Conservation (phyloP, 2,888 invertebrate genomes). For the Sisyra terminalis region DNA sequence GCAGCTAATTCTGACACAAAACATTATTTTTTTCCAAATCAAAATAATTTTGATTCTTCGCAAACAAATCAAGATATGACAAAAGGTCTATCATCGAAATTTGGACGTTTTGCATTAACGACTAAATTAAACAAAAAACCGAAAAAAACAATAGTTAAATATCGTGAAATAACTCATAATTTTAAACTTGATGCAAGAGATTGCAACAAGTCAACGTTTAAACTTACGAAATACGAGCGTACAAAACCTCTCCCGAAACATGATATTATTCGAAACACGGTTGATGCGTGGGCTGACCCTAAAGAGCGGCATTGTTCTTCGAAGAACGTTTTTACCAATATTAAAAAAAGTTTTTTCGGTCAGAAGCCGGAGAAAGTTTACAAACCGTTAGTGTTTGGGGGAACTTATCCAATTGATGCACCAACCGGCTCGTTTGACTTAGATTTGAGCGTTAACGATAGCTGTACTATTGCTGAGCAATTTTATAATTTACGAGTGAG, state of each 20-base stretch:
- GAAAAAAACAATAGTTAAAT: constrained; percentile 20
- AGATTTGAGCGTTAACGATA: not conserved
- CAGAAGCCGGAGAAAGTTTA: constrained; percentile 23
- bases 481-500: constrained; percentile 7
- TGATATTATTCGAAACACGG: constrained; percentile 42
- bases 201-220: constrained; percentile 17
- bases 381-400: constrained; percentile 63
- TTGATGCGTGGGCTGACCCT: constrained; percentile 40
- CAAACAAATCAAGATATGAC: not conserved
- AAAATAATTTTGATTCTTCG: not conserved
- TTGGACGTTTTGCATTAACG: not conserved
- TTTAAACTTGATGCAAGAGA: constrained; percentile 10
- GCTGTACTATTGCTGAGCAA: constrained; percentile 15
- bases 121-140: constrained; percentile 1
- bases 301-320: constrained; percentile 11
- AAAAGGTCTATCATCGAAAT: not conserved
- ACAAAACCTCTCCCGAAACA: constrained; percentile 22
- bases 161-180: constrained; percentile 16
- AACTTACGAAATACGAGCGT: constrained; percentile 19
- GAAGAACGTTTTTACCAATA: constrained; percentile 22
- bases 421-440: constrained; percentile 26
- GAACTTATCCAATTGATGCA: constrained; percentile 73
- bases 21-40: not conserved
- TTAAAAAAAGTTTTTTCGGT: constrained; percentile 15
- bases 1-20: not conserved